Percentiles rank a stretch among this genome's conserved stretches.
Evolutionary conservation across 2,113 vertebrate genomes (phyloP).

Genomic region (Rhagologus leucostigma): DNA sequence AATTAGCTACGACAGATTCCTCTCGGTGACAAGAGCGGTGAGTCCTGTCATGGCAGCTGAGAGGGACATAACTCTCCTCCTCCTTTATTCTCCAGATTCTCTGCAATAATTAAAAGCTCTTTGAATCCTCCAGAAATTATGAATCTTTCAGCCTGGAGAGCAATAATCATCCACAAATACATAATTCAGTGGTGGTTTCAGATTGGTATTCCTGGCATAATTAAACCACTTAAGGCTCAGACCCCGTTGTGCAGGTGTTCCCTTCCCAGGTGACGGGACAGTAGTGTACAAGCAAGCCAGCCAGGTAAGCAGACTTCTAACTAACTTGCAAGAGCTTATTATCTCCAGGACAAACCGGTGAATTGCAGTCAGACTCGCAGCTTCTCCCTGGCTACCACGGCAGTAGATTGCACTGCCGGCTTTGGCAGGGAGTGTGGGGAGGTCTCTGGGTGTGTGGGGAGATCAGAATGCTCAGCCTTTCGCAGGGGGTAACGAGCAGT

Average conservation of each 20-base stretch:
- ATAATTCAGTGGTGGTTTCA: not conserved
- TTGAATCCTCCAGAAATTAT: not conserved
- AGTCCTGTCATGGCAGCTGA: conserved; percentile 53
- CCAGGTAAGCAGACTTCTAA: not conserved
- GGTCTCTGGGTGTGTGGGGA: not conserved
- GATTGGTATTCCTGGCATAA: not conserved
- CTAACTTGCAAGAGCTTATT: not conserved
- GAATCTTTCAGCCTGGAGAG: not conserved
- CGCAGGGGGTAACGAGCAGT: not conserved
- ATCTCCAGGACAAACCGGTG: not conserved
- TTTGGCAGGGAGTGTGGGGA: not conserved
- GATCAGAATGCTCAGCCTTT: not conserved
- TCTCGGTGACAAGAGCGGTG: conserved; percentile 79
- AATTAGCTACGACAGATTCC: conserved; percentile 83
- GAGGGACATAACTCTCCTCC: not conserved
- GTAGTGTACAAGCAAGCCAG: not conserved
- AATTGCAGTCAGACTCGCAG: not conserved
- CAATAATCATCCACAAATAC: not conserved
- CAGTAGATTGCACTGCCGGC: not conserved
- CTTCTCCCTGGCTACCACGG: not conserved
- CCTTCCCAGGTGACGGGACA: not conserved
- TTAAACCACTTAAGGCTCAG: not conserved
- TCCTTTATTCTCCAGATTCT: not conserved
- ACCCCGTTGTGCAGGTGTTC: not conserved
- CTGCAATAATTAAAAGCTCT: not conserved